phyloP scores from a whole-genome alignment of 2,888 invertebrate species.

The Dione vanillae region DNA sequence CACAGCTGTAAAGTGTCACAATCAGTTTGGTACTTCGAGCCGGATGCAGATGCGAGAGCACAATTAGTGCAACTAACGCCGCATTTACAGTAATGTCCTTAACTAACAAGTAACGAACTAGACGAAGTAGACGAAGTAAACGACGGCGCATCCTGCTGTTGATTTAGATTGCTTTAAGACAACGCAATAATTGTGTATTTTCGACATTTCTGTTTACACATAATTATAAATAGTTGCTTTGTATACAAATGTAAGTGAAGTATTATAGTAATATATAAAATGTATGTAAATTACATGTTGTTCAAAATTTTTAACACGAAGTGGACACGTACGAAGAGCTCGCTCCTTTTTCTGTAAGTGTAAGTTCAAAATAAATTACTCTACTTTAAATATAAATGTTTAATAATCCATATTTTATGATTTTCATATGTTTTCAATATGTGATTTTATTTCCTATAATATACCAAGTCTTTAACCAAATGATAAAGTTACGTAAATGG shows the following conservation, averaged over 20 bases:
- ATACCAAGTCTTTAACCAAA: too few species aligned
- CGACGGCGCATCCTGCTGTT: neutral
- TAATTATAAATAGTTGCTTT: too few species aligned
- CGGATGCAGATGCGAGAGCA: slow-evolving; percentile 23
- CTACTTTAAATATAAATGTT: neutral
- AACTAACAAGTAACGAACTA: slow-evolving; percentile 20
- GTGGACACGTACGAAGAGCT: neutral
- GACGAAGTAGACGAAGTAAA: too few species aligned
- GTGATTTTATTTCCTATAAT: too few species aligned
- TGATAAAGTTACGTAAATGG: too few species aligned
- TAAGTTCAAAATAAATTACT: neutral
- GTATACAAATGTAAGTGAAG: neutral
- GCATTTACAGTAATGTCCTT: slow-evolving; percentile 20
- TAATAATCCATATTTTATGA: neutral
- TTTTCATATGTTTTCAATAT: neutral
- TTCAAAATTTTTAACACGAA: neutral
- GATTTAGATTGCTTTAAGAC: slow-evolving; percentile 5
- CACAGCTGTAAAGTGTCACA: slow-evolving; percentile 9
- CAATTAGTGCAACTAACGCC: slow-evolving; percentile 20
- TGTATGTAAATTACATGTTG: too few species aligned
- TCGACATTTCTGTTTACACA: neutral
- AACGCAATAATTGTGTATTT: neutral
- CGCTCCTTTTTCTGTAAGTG: neutral
- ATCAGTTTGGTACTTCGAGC: slow-evolving; percentile 20
- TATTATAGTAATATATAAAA: neutral